Evolutionary conservation across 1,140 invertebrate genomes (phyloP).

Genomic region (Panagrolaimus sp.): DNA sequence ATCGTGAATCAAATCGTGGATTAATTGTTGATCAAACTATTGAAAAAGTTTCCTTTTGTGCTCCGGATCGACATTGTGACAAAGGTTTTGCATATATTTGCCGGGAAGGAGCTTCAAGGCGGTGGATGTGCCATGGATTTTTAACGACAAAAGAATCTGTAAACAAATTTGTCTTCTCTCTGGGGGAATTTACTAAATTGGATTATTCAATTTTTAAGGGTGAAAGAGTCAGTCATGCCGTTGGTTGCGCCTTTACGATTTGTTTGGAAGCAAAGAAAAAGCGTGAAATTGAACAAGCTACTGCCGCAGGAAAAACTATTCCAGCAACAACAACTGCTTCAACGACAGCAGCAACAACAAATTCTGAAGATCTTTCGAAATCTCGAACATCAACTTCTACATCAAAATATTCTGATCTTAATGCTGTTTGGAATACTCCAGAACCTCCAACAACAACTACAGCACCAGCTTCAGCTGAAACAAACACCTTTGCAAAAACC

Average conservation of each 20-base stretch:
- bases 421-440: conserved; percentile 4
- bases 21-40: conserved; percentile 99
- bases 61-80: conserved; percentile 94
- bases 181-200: conserved; percentile 15
- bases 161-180: conserved; percentile 17
- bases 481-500: conserved; percentile 7
- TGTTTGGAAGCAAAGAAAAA: conserved; percentile 95
- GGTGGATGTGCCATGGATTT: conserved; percentile 99
- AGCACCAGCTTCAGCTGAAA: background rate
- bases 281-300: conserved; percentile 75
- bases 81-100: conserved; percentile 92
- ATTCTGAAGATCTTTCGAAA: background rate
- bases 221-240: conserved; percentile 92
- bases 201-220: conserved; percentile 66
- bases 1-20: conserved; percentile 91
- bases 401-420: background rate
- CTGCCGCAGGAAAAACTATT: no score
- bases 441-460: conserved; percentile 2
- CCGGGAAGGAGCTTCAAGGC: conserved; percentile 73
- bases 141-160: conserved; percentile 77
- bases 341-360: background rate
- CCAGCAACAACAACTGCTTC: conserved; percentile 64
- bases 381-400: background rate
- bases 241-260: conserved; percentile 96
- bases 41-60: conserved; percentile 99